These are phyloP conservation scores for Eumaeus atala DNA, from an alignment of 1,140 invertebrate species.

Conservation along the genomic window DNA sequence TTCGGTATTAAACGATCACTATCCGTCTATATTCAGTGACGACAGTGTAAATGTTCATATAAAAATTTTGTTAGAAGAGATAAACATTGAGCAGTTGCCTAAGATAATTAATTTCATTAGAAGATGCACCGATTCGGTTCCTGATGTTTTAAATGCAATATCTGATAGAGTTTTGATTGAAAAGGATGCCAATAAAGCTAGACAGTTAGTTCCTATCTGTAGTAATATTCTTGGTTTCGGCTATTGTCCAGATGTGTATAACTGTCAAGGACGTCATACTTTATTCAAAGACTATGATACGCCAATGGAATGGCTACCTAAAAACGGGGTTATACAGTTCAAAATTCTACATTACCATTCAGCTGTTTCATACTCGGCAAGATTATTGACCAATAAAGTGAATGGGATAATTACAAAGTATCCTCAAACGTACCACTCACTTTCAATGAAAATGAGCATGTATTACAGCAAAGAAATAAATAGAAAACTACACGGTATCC, in stretches of 20 bases:
- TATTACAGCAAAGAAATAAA: slow-evolving; percentile 51
- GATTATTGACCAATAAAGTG: slow-evolving; percentile 37
- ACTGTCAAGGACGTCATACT: slow-evolving; percentile 50
- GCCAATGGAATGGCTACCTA: slow-evolving; percentile 52
- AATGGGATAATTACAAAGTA: slow-evolving; percentile 39
- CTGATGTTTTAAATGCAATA: slow-evolving; percentile 36
- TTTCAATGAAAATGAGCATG: slow-evolving; percentile 57
- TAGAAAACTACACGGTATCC: slow-evolving; percentile 42
- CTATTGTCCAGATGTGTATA: slow-evolving; percentile 50
- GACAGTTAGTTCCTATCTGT: slow-evolving; percentile 49
- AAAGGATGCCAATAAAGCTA: slow-evolving; percentile 48
- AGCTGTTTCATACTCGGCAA: slow-evolving; percentile 45
- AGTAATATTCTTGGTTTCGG: slow-evolving; percentile 47
- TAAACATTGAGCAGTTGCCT: slow-evolving; percentile 52
- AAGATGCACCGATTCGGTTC: slow-evolving; percentile 47
- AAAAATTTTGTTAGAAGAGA: slow-evolving; percentile 54
- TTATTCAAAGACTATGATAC: slow-evolving; percentile 44
- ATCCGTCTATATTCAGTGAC: slow-evolving; percentile 52
- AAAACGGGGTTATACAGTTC: slow-evolving; percentile 49
- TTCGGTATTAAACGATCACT: slow-evolving; percentile 57
- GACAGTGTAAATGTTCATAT: slow-evolving; percentile 41
- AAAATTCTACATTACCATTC: slow-evolving; percentile 54
- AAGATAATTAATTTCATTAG: slow-evolving; percentile 62
- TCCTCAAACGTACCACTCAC: slow-evolving; percentile 39
- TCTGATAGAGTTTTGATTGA: slow-evolving; percentile 35